Conservation (phyloP, 1,140 invertebrate genomes). For the Pogonognathellus flavescens region DNA sequence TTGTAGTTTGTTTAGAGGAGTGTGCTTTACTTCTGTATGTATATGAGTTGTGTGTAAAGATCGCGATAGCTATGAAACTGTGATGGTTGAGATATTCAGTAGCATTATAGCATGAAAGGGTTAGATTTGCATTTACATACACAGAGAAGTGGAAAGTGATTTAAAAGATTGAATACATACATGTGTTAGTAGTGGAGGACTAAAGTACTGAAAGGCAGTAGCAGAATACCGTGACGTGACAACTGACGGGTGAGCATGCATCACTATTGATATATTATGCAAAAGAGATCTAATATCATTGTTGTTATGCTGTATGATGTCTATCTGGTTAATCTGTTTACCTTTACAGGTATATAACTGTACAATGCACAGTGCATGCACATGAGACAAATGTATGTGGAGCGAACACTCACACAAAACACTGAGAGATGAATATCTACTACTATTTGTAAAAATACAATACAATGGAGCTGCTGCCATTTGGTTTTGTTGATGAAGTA, state of each 20-base stretch:
- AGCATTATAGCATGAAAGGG: no score
- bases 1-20: no score
- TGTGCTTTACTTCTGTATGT: no score
- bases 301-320: neutral
- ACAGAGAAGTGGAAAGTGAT: neutral
- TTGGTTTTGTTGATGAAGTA: constrained; percentile 14
- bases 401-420: neutral
- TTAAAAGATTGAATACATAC: no score
- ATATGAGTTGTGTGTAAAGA: no score
- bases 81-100: no score
- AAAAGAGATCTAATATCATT: neutral
- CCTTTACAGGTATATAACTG: neutral
- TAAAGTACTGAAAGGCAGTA: no score
- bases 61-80: no score
- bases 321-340: neutral
- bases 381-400: neutral
- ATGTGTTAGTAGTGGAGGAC: no score
- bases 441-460: neutral
- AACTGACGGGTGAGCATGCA: neutral
- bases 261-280: neutral
- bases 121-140: neutral
- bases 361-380: neutral
- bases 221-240: no score
- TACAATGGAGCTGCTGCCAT: neutral
- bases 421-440: neutral